These are phyloP conservation scores for Thripadectes ignobilis DNA, from an alignment of 2,797 vertebrate species.

Conservation along the genomic window DNA sequence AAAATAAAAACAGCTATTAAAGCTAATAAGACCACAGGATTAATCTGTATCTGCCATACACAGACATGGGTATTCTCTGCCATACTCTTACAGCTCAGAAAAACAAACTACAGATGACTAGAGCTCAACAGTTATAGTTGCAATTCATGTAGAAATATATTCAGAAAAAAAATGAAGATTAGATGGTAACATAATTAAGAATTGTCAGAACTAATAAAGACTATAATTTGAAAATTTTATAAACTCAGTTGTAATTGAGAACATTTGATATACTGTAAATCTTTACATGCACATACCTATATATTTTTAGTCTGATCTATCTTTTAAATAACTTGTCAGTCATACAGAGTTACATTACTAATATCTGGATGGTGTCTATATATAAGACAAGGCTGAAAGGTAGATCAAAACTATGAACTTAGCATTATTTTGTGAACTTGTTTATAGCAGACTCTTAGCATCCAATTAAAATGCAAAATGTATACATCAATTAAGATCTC, in stretches of 20 bases:
- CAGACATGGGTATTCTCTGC: neutral
- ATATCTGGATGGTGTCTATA: neutral
- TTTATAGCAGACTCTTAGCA: neutral
- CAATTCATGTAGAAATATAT: conserved; percentile 45
- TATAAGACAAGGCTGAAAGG: neutral
- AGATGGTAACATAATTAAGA: neutral
- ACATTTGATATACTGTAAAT: neutral
- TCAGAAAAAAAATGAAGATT: conserved; percentile 4
- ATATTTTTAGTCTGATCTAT: neutral
- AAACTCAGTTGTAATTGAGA: neutral
- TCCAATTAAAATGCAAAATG: neutral
- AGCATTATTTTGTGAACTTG: neutral
- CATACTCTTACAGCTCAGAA: neutral
- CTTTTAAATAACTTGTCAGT: neutral
- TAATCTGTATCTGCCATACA: conserved; percentile 35
- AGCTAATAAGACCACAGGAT: neutral
- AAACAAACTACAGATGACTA: conserved; percentile 7
- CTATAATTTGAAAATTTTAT: neutral
- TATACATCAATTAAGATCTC: neutral
- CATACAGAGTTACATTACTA: neutral
- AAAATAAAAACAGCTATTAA: conserved; percentile 15
- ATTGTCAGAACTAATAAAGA: neutral
- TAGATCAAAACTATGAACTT: neutral
- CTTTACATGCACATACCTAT: neutral
- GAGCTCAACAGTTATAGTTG: conserved; percentile 32